Evolutionary conservation across 2,797 vertebrate genomes (phyloP), one percentile per base, ranked within the genome.

Genomic region (Schizopygopsis malacanthus): DNA sequence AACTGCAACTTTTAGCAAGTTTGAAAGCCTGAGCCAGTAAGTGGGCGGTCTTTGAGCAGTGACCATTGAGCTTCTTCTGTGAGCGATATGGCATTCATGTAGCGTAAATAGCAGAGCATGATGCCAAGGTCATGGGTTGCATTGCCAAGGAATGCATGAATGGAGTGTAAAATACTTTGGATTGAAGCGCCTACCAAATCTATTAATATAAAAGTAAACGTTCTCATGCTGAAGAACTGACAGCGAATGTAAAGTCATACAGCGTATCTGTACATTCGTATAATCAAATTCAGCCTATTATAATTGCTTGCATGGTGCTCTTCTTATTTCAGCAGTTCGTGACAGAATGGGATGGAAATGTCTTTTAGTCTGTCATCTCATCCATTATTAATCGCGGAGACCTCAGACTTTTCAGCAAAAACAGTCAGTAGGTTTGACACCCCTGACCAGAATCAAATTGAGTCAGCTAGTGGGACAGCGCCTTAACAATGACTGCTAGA

Each of bases 311-410:
- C 59, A 47, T 67, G 41, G 18, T 18, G 41, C 43, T 80, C 41
- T 12, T 52, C 43, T 22, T 33, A n/a, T 50, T 81, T 50, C 79
- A 67, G 43, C 43, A 52, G 18, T 9, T 45, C 3, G 18, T 69
- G 61, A 81, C 43, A 81, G 63, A 80, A 65, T 67, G 18, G 79
- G 61, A 80, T 80, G 59, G 3, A 81, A 69, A 69, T 69, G 61
- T 81, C 61, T 20, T 81, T 67, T 45, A 52, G 61, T 18, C 43
- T 81, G 61, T 65, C 79, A 69, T 69, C 28, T 81, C 79, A 81
- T 81, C 43, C 43, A 81, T 37, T 81, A 69, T 81, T 81, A 39
- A 69, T 67, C 25, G 11, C 43, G 13, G 41, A 79, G 61, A 69
- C 54, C 56, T 79, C 15, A 7, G 2, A 77, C 33, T 22, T 56